Evolutionary conservation across 2,113 vertebrate genomes (phyloP).

Genomic region (Ctenodactylus gundi): DNA sequence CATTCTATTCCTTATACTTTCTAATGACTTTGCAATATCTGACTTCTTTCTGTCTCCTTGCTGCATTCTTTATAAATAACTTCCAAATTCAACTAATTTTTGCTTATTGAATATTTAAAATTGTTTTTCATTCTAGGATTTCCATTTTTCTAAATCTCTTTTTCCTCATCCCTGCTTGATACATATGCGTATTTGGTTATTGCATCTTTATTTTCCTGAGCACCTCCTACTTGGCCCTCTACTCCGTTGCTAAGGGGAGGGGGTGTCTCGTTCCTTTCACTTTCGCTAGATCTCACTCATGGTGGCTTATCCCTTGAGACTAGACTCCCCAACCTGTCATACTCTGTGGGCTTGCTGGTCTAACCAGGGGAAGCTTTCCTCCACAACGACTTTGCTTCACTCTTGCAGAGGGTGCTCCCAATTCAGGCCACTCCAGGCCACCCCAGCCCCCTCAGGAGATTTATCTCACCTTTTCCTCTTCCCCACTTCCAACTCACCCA

Average conservation of each 20-base stretch:
- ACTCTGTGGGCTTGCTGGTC: background rate
- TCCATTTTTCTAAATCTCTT: background rate
- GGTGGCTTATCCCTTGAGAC: background rate
- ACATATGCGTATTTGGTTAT: background rate
- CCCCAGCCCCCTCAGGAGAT: background rate
- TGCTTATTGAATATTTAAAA: background rate
- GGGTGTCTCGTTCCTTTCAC: background rate
- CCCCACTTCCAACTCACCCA: background rate
- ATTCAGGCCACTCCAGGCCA: background rate
- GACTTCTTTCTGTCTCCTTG: too few relatives aligned
- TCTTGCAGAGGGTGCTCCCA: background rate
- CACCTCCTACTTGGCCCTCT: background rate
- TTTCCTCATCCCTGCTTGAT: background rate
- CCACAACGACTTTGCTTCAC: background rate
- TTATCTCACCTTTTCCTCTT: background rate
- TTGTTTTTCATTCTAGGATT: background rate
- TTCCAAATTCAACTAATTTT: background rate
- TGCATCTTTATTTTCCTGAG: background rate
- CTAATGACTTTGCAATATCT: background rate
- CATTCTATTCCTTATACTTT: background rate
- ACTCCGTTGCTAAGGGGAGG: background rate
- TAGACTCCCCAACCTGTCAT: background rate
- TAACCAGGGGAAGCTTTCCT: background rate
- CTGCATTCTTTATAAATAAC: background rate
- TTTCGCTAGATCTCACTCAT: background rate